Conservation (phyloP, 2,113 vertebrate species). For the Tychaedon coryphoeus region DNA sequence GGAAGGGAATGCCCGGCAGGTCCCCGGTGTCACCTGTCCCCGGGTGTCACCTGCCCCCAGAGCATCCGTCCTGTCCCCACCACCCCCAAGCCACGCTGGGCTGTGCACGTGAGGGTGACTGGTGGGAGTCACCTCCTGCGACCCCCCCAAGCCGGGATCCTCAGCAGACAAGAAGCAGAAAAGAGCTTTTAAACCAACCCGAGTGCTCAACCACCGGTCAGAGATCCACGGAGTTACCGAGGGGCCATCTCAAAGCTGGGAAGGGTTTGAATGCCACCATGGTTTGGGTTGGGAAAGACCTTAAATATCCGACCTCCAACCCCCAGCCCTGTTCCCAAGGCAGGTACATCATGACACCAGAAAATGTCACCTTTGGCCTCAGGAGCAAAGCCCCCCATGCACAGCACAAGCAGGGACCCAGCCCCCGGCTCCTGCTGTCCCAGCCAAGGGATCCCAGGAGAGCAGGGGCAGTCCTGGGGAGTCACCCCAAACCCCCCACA, state of each 20-base stretch:
- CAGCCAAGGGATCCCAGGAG: rapidly evolving
- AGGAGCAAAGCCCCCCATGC: not conserved
- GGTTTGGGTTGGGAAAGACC: not conserved
- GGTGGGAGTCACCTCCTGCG: rapidly evolving
- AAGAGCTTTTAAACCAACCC: not conserved
- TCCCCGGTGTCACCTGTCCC: not conserved
- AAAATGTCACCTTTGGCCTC: not conserved
- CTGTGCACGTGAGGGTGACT: not conserved
- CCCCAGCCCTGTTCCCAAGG: not conserved
- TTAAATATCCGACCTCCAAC: not conserved
- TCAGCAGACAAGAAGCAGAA: not conserved
- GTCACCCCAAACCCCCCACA: rapidly evolving
- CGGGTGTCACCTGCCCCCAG: not conserved
- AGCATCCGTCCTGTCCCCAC: not conserved
- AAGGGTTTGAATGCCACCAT: not conserved
- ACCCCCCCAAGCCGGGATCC: rapidly evolving
- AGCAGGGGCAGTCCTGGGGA: too few species aligned
- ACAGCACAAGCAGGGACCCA: not conserved
- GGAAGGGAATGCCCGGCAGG: not conserved
- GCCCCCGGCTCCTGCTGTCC: not conserved
- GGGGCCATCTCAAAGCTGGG: not conserved
- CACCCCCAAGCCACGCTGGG: rapidly evolving
- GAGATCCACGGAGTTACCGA: rapidly evolving
- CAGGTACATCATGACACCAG: rapidly evolving
- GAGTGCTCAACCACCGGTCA: rapidly evolving